Conservation (phyloP, 64 coral and sea anemone genomes). For the Actinia equina region DNA sequence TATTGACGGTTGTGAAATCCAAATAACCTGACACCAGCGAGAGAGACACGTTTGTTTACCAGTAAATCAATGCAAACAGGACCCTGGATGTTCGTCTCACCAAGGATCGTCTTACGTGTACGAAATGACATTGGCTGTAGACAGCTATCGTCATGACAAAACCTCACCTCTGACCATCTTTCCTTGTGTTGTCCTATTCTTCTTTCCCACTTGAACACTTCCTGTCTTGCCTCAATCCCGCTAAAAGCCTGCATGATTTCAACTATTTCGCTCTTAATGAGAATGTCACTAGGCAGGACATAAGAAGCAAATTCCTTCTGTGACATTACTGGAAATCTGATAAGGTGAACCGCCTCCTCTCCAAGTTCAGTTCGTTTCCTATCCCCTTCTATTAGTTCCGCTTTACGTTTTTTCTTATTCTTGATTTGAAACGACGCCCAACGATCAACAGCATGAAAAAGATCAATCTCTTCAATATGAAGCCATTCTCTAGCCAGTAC, state of each 20-base stretch:
- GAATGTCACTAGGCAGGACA: not conserved
- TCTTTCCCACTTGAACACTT: not conserved
- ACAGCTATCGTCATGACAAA: not conserved
- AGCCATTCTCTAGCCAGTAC: slow-evolving; percentile 2
- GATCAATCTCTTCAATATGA: not conserved
- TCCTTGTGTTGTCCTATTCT: not conserved
- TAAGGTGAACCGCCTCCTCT: not conserved
- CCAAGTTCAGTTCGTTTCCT: not conserved
- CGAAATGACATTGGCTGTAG: too few relatives aligned
- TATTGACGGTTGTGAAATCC: not conserved
- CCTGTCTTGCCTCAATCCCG: not conserved
- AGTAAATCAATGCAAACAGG: not conserved
- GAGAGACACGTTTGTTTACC: not conserved
- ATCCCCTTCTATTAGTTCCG: not conserved
- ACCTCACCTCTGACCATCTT: not conserved
- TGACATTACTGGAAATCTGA: slow-evolving; percentile 6
- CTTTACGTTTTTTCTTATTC: not conserved
- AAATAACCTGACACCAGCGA: slow-evolving; percentile 3
- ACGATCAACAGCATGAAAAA: not conserved
- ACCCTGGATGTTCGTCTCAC: too few relatives aligned
- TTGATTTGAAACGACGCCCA: not conserved
- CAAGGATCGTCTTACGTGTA: not conserved
- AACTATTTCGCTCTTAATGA: not conserved
- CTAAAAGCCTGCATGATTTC: not conserved
- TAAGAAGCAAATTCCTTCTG: not conserved